phyloP scores from a whole-genome alignment of 2,888 invertebrate species.

The Andrena flavipes region DNA sequence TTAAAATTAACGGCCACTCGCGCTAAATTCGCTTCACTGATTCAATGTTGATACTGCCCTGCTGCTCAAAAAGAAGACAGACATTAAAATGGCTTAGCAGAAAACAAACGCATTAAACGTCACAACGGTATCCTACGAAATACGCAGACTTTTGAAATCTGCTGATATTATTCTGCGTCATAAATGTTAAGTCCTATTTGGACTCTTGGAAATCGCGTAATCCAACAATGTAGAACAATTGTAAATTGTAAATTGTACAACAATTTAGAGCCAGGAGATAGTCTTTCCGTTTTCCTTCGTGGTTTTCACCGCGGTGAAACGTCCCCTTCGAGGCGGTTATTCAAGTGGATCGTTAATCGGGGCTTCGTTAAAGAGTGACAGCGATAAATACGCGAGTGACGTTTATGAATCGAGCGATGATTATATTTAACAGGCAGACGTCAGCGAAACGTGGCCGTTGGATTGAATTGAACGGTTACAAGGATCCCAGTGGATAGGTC shows the following conservation, averaged over 20 bases:
- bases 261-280: neutral
- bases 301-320: conserved; percentile 17
- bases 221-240: too few relatives aligned
- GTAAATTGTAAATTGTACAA: too few relatives aligned
- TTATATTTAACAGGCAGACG: conserved; percentile 46
- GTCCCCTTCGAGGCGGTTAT: conserved; percentile 17
- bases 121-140: too few relatives aligned
- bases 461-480: conserved; percentile 37
- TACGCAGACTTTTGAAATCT: too few relatives aligned
- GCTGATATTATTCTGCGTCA: too few relatives aligned
- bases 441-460: conserved; percentile 23
- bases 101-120: too few relatives aligned
- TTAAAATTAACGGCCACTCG: too few relatives aligned
- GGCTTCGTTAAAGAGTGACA: conserved; percentile 39
- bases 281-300: conserved; percentile 2
- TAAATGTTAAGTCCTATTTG: neutral
- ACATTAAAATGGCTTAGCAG: too few relatives aligned
- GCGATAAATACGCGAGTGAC: conserved; percentile 56
- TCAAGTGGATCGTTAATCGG: conserved; percentile 42
- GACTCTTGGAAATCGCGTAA: neutral
- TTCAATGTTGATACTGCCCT: too few relatives aligned
- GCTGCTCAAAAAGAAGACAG: too few relatives aligned
- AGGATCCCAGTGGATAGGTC: conserved; percentile 16
- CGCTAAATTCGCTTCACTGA: too few relatives aligned
- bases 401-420: conserved; percentile 47